Evolutionary conservation across 2,888 invertebrate genomes (phyloP).

Genomic region (Troides helena): DNA sequence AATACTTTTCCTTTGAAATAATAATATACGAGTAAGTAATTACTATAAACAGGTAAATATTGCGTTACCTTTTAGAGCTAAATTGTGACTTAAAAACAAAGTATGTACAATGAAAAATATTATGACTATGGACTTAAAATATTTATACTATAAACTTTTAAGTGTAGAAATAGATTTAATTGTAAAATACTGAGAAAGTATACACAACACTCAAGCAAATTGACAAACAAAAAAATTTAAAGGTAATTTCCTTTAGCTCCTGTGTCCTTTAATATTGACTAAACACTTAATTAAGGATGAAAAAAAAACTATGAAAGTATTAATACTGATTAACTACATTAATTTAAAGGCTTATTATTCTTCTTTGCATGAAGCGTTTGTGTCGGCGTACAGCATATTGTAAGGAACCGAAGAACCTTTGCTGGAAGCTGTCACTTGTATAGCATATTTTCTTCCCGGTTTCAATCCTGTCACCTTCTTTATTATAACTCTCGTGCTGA

Average conservation of each 20-base stretch:
- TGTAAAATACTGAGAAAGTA: slow-evolving; percentile 3
- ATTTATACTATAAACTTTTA: not conserved
- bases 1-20: not conserved
- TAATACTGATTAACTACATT: slow-evolving; percentile 39
- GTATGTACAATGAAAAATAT: slow-evolving; percentile 2
- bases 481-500: slow-evolving; percentile 60
- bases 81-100: not conserved
- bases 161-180: not conserved
- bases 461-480: slow-evolving; percentile 61
- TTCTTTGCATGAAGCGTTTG: slow-evolving; percentile 62
- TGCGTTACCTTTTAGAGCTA: not conserved
- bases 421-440: slow-evolving; percentile 64
- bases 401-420: slow-evolving; percentile 64
- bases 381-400: slow-evolving; percentile 62
- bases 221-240: not conserved
- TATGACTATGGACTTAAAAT: slow-evolving; percentile 10
- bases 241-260: not conserved
- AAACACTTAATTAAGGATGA: not conserved
- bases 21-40: not conserved
- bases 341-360: slow-evolving; percentile 32
- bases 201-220: slow-evolving; percentile 11
- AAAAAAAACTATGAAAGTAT: slow-evolving; percentile 21
- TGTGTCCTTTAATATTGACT: not conserved
- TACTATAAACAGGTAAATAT: not conserved
- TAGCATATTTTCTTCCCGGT: slow-evolving; percentile 64